These are phyloP conservation scores for Scaptomyza cyrtandrae DNA, from an alignment of 2,888 invertebrate species.

Conservation along the genomic window DNA sequence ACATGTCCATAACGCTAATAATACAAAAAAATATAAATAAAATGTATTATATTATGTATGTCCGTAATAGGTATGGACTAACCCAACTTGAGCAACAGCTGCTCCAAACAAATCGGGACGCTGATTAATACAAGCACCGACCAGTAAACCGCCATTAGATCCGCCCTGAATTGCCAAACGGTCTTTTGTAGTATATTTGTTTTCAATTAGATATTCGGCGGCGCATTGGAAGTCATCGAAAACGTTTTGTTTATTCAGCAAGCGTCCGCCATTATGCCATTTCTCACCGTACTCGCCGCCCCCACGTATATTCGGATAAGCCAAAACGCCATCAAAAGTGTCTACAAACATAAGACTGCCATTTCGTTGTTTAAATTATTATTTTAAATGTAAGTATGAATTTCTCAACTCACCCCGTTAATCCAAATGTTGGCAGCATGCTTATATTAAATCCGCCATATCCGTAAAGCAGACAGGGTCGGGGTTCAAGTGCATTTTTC, in stretches of 20 bases:
- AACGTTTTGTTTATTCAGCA: slow-evolving; percentile 97
- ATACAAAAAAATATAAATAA: not conserved
- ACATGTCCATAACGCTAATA: slow-evolving; percentile 96
- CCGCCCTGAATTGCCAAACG: slow-evolving; percentile 96
- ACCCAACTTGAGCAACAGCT: slow-evolving; percentile 97
- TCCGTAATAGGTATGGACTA: slow-evolving; percentile 54
- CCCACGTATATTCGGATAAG: slow-evolving; percentile 97
- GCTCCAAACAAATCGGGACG: slow-evolving; percentile 97
- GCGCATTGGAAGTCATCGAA: slow-evolving; percentile 98
- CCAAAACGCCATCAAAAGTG: slow-evolving; percentile 94
- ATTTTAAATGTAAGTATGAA: slow-evolving; percentile 29
- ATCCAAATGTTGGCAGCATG: slow-evolving; percentile 94
- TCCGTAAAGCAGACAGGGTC: slow-evolving; percentile 95
- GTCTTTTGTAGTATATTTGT: slow-evolving; percentile 91
- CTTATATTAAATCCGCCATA: slow-evolving; percentile 99
- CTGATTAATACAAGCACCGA: slow-evolving; percentile 97
- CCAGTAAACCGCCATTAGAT: slow-evolving; percentile 98
- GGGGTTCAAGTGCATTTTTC: slow-evolving; percentile 84
- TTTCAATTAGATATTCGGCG: slow-evolving; percentile 92
- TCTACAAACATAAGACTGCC: slow-evolving; percentile 91
- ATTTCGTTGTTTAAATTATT: not conserved
- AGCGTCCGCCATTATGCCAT: slow-evolving; percentile 97
- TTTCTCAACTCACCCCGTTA: slow-evolving; percentile 86
- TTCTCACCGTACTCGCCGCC: slow-evolving; percentile 99
- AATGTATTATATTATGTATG: not conserved